phyloP scores from a whole-genome alignment of 2,797 vertebrate genomes.

The Coccyzus lansbergi region DNA sequence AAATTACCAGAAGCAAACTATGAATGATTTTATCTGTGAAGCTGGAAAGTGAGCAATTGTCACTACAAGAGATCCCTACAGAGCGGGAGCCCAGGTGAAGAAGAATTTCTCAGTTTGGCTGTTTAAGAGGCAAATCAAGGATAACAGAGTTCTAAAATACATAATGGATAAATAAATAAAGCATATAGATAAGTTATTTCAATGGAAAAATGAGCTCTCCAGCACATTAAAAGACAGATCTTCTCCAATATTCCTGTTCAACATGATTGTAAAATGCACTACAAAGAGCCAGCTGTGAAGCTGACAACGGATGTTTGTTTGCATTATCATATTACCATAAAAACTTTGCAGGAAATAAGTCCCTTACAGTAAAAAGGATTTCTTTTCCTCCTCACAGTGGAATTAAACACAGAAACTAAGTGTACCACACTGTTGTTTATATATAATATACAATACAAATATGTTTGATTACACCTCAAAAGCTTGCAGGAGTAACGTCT shows the following conservation, averaged over 20 bases:
- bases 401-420: not conserved
- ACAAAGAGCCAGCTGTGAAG: not conserved
- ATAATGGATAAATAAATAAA: not conserved
- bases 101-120: not conserved
- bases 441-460: not conserved
- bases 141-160: not conserved
- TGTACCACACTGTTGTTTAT: not conserved
- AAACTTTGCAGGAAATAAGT: not conserved
- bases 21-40: not conserved
- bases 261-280: not conserved
- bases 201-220: not conserved
- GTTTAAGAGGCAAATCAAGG: not conserved
- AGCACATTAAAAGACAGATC: not conserved
- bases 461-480: not conserved
- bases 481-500: not conserved
- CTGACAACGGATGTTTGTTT: accelerated
- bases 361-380: not conserved
- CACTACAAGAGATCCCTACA: not conserved
- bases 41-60: not conserved
- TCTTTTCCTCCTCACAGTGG: not conserved
- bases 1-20: too few species aligned
- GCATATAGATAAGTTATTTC: too few species aligned
- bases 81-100: not conserved
- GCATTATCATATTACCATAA: accelerated
- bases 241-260: not conserved